Evolutionary conservation across 2,113 vertebrate genomes (phyloP).

Genomic region (Corvus cornix): DNA sequence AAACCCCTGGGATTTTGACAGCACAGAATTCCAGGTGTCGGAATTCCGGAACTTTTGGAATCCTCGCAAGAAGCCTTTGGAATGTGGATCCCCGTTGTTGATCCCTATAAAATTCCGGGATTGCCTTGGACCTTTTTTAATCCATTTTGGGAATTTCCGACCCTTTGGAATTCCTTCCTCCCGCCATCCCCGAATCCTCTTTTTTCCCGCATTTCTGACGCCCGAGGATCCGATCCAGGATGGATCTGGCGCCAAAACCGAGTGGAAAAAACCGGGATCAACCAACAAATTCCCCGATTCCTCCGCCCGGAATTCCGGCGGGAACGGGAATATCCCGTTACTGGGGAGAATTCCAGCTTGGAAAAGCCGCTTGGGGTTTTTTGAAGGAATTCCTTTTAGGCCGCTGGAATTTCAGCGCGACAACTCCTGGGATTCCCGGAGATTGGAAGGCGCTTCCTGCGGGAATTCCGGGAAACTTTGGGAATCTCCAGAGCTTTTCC

Average conservation of each 20-base stretch:
- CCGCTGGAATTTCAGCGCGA: background rate
- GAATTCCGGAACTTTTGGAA: background rate
- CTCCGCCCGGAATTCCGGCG: background rate
- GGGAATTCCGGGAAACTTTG: background rate
- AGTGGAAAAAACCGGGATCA: background rate
- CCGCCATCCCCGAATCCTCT: background rate
- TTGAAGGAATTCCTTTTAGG: background rate
- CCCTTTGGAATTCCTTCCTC: background rate
- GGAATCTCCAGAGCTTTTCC: background rate
- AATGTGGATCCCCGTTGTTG: background rate
- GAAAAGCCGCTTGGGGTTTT: slow-evolving; percentile 15
- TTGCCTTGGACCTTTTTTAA: background rate
- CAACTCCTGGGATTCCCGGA: background rate
- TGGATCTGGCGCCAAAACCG: background rate
- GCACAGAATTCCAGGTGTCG: background rate
- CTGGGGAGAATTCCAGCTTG: background rate
- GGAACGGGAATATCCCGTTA: background rate
- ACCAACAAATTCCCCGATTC: background rate
- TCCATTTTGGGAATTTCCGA: background rate
- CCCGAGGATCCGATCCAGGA: background rate
- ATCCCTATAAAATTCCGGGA: background rate
- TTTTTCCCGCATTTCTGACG: background rate
- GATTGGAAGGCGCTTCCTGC: background rate
- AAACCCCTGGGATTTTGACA: background rate
- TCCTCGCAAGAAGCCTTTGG: accelerated